phyloP scores from a whole-genome alignment of 2,113 vertebrate species.

The Oryzias woworae region DNA sequence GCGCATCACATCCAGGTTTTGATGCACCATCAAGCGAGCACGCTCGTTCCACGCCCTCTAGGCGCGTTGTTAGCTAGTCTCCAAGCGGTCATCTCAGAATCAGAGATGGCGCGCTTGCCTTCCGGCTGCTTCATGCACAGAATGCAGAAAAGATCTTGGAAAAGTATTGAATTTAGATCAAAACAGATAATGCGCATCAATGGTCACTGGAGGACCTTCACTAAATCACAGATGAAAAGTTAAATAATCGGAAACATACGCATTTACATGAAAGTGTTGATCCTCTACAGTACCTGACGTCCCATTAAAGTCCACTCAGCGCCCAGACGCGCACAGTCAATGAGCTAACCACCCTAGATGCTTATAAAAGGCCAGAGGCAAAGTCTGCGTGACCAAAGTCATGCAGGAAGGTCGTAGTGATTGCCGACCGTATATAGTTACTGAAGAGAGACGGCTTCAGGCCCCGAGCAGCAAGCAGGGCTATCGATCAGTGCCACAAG shows the following conservation, averaged over 20 bases:
- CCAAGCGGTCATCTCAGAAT: constrained; percentile 5
- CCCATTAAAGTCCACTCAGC: not conserved
- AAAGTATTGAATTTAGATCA: no score
- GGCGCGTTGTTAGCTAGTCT: constrained; percentile 24
- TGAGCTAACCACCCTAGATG: not conserved
- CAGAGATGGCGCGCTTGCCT: not conserved
- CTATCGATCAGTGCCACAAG: constrained; percentile 77
- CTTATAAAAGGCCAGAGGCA: constrained; percentile 30
- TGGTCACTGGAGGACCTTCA: no score
- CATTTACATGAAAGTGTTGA: no score
- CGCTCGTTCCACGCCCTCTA: constrained; percentile 11
- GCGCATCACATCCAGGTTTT: constrained; percentile 36
- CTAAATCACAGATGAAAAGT: no score
- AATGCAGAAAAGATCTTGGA: no score
- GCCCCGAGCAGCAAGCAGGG: constrained; percentile 54
- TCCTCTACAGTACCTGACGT: not conserved
- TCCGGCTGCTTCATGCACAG: constrained; percentile 27
- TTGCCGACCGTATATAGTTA: constrained; percentile 62
- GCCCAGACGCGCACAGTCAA: not conserved
- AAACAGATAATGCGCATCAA: no score
- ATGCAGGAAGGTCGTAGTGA: constrained; percentile 71
- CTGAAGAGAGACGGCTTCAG: constrained; percentile 45
- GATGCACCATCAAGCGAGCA: constrained; percentile 13
- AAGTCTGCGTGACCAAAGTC: constrained; percentile 62
- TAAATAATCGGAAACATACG: no score